phyloP scores from a whole-genome alignment of 2,888 invertebrate species.

The Ennomos fuscantarius region DNA sequence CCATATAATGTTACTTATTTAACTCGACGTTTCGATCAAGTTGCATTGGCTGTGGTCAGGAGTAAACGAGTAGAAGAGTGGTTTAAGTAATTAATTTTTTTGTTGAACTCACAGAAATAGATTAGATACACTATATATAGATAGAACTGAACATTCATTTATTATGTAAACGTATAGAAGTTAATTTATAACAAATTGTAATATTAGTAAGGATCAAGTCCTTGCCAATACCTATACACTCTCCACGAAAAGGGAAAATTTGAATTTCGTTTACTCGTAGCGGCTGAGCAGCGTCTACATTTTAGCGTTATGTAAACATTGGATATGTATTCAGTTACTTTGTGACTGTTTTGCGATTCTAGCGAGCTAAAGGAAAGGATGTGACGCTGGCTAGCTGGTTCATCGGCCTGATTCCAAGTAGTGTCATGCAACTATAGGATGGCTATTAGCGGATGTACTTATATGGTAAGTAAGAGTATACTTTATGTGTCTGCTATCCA shows the following conservation, averaged over 20 bases:
- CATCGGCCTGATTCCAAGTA: constrained; percentile 73
- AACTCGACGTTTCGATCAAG: no score
- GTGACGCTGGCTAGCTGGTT: constrained; percentile 64
- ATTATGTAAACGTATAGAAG: no score
- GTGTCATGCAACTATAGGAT: constrained; percentile 53
- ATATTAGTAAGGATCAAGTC: no score
- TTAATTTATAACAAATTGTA: no score
- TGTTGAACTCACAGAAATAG: no score
- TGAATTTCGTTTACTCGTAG: constrained; percentile 6
- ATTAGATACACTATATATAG: background rate
- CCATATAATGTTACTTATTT: no score
- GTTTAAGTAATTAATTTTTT: no score
- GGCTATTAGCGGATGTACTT: constrained; percentile 63
- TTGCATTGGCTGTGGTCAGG: no score
- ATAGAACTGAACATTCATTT: no score
- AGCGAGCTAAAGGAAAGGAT: constrained; percentile 72
- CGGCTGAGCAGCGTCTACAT: background rate
- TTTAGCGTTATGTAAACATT: constrained; percentile 20
- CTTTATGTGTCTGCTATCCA: constrained; percentile 44
- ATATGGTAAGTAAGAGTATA: constrained; percentile 37
- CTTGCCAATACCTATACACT: constrained; percentile 10
- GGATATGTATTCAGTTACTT: constrained; percentile 12
- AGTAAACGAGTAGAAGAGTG: no score
- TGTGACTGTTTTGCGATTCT: constrained; percentile 27
- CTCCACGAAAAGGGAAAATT: constrained; percentile 9